Evolutionary conservation across 2,113 vertebrate genomes (phyloP).

Genomic region (Xenus cinereus): DNA sequence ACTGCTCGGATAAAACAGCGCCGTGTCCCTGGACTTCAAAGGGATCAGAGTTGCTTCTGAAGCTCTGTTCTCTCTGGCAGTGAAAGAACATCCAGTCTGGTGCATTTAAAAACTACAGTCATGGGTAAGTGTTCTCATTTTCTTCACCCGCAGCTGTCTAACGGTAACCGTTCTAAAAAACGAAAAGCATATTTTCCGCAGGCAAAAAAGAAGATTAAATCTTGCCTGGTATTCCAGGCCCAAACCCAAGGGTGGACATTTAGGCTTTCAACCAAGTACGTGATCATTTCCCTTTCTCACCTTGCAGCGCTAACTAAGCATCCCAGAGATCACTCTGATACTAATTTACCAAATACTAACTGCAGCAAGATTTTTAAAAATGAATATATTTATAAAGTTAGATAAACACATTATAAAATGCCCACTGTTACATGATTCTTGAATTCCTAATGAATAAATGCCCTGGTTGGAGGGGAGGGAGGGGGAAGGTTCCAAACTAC

Average conservation of each 20-base stretch:
- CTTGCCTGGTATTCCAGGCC: not conserved
- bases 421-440: not conserved
- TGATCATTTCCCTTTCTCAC: not conserved
- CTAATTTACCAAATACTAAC: not conserved
- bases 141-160: not conserved
- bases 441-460: not conserved
- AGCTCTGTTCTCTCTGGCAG: not conserved
- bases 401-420: not conserved
- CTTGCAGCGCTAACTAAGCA: not conserved
- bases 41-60: not conserved
- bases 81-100: not conserved
- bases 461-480: not conserved
- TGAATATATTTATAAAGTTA: not conserved
- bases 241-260: not conserved
- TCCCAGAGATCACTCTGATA: not conserved
- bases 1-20: not conserved
- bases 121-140: not conserved
- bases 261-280: not conserved
- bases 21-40: not conserved
- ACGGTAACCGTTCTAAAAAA: not conserved
- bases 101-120: not conserved
- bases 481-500: not conserved
- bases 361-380: fast-evolving
- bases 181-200: not conserved
- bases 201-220: not conserved